These are phyloP conservation scores for Chamaetylas fuelleborni DNA, from an alignment of 2,113 vertebrate genomes.

Conservation along the genomic window DNA sequence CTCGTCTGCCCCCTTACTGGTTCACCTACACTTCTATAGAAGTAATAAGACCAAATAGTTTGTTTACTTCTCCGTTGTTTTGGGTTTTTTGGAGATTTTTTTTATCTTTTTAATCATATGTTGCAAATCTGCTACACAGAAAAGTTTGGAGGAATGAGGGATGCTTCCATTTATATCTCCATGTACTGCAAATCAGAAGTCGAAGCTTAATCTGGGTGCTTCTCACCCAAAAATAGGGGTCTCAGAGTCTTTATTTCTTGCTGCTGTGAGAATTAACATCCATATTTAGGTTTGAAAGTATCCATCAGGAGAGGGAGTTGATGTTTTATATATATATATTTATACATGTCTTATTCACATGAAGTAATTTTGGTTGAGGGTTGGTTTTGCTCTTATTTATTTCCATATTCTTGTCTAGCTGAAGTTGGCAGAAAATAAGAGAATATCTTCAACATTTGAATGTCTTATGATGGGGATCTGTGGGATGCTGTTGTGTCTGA, in stretches of 20 bases:
- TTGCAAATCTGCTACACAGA: not conserved
- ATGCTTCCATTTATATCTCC: slow-evolving; percentile 39
- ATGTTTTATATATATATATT: not conserved
- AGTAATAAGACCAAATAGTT: not conserved
- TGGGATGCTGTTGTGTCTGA: not conserved
- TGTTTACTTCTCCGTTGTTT: slow-evolving; percentile 1
- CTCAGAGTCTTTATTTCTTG: not conserved
- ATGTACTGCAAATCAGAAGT: not conserved
- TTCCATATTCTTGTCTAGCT: not conserved
- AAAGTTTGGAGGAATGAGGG: slow-evolving; percentile 31
- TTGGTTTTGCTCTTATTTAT: not conserved
- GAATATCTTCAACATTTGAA: not conserved
- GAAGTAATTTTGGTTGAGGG: not conserved
- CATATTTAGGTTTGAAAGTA: not conserved
- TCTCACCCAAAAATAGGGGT: not conserved
- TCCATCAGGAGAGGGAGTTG: not conserved
- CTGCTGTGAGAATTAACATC: not conserved
- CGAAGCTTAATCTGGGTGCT: not conserved
- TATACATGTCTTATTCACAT: not conserved
- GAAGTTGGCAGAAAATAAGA: not conserved
- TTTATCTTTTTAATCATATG: not conserved
- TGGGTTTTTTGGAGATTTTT: not conserved
- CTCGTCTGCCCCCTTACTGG: slow-evolving; percentile 26
- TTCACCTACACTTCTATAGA: slow-evolving; percentile 20
- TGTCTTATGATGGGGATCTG: not conserved